phyloP scores from a whole-genome alignment of 2,113 vertebrate genomes.

The Xiphophorus hellerii region DNA sequence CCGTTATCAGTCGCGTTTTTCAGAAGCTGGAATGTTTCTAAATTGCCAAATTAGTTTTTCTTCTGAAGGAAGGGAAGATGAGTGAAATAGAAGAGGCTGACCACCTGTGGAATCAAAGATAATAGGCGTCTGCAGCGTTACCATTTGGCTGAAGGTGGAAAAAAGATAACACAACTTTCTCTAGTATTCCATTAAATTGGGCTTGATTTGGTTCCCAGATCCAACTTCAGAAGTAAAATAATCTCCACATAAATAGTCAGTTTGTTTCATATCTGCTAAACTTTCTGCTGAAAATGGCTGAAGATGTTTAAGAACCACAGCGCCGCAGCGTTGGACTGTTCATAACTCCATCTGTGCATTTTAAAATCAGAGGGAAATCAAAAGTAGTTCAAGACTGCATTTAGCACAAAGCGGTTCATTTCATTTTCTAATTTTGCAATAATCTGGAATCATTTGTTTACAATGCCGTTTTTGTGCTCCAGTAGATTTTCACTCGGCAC shows the following conservation, averaged over 20 bases:
- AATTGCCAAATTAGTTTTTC: no score
- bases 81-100: no score
- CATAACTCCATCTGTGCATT: not conserved
- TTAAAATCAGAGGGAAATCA: not conserved
- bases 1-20: no score
- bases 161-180: no score
- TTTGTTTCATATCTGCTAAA: not conserved
- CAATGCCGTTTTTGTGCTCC: not conserved
- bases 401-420: not conserved
- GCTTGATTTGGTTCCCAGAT: not conserved
- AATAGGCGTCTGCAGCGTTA: no score
- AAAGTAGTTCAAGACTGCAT: slow-evolving; percentile 6
- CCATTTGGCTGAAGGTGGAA: no score
- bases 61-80: no score
- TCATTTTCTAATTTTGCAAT: not conserved
- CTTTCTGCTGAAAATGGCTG: not conserved
- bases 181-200: not conserved
- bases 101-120: no score
- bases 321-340: slow-evolving; percentile 16
- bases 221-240: not conserved
- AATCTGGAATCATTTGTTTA: not conserved
- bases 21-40: no score
- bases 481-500: slow-evolving; percentile 13
- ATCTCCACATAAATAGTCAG: not conserved
- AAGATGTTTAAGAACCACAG: not conserved